A percentile compares a stretch with the other conserved stretches of the same genome.
Evolutionary conservation across 2,888 invertebrate genomes (phyloP).

Genomic region (Listrodromus nycthemerus): DNA sequence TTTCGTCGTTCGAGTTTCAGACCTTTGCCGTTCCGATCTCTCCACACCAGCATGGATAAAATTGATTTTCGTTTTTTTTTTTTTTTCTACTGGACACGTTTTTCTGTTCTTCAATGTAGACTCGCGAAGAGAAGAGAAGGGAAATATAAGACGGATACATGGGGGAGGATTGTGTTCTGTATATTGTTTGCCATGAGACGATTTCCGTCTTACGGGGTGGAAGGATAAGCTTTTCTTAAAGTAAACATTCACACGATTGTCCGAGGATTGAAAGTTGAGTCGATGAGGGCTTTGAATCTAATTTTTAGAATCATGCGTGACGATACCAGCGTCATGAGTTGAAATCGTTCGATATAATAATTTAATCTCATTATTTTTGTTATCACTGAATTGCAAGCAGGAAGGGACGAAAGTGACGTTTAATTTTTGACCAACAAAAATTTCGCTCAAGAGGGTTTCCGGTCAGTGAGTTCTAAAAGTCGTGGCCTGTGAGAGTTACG

Average conservation of each 20-base stretch:
- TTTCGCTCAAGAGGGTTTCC: not conserved
- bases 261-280: not conserved
- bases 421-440: not conserved
- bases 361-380: not conserved
- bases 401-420: not conserved
- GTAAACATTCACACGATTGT: not conserved
- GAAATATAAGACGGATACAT: no score
- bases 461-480: not conserved
- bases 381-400: not conserved
- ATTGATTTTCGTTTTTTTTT: not conserved
- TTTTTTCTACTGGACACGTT: not conserved
- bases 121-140: not conserved
- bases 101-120: not conserved
- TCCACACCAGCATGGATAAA: not conserved
- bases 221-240: not conserved
- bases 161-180: not conserved
- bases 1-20: constrained; percentile 21
- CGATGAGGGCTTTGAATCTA: not conserved
- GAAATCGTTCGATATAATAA: not conserved
- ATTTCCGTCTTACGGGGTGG: not conserved
- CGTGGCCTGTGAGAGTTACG: not conserved
- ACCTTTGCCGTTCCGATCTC: not conserved
- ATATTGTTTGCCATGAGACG: not conserved
- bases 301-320: not conserved
- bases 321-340: not conserved